phyloP scores from a whole-genome alignment of 2,797 vertebrate species.

The Tolypeutes matacus region DNA sequence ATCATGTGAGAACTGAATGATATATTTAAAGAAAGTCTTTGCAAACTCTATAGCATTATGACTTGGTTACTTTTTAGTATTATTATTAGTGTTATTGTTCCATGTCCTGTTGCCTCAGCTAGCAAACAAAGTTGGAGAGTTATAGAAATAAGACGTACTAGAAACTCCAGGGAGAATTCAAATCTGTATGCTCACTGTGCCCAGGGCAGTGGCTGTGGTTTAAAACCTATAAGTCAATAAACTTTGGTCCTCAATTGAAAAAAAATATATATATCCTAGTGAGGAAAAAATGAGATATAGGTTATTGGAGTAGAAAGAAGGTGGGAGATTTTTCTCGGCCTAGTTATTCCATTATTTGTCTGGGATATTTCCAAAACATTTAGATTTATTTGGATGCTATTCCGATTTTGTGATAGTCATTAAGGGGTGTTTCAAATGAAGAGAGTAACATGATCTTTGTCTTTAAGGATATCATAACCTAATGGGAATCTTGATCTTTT shows the following conservation, averaged over 20 bases:
- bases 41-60: not conserved
- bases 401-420: slow-evolving; percentile 52
- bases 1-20: slow-evolving; percentile 35
- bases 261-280: not conserved
- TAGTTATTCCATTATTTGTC: not conserved
- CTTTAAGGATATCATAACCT: slow-evolving; percentile 36
- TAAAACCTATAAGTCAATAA: not conserved
- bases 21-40: slow-evolving; percentile 46
- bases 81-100: not conserved
- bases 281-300: slow-evolving; percentile 20
- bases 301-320: slow-evolving; percentile 34
- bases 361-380: slow-evolving; percentile 38
- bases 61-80: not conserved
- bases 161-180: slow-evolving; percentile 18
- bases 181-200: not conserved
- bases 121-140: slow-evolving; percentile 29
- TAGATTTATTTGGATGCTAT: slow-evolving; percentile 43
- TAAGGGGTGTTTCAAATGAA: slow-evolving; percentile 40
- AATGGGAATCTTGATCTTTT: slow-evolving; percentile 68
- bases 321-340: slow-evolving; percentile 25
- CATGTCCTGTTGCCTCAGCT: not conserved
- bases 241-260: slow-evolving; percentile 4
- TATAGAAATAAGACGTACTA: not conserved
- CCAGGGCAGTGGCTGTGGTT: not conserved
- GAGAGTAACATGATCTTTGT: slow-evolving; percentile 25